Evolutionary conservation across 1,140 invertebrate species (phyloP).

Genomic region (Nebria ingens): DNA sequence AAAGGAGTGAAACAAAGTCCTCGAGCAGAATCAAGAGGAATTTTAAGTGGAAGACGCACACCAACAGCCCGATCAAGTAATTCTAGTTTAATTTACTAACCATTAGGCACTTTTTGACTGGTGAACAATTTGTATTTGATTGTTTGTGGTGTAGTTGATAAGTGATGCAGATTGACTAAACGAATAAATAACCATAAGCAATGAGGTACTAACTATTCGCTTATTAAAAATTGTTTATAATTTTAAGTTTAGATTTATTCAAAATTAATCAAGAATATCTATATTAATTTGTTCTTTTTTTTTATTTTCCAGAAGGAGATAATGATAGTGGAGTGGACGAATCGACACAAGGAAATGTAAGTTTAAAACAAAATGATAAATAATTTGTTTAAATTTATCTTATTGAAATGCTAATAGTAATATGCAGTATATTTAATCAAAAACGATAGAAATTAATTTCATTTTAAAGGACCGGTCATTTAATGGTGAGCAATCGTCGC

Average conservation of each 20-base stretch:
- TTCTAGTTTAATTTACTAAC: too few species aligned
- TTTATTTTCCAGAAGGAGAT: slow-evolving; percentile 57
- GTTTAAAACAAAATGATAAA: slow-evolving; percentile 22
- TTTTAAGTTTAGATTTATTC: slow-evolving; percentile 15
- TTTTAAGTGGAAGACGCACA: background rate
- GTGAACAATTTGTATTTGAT: too few species aligned
- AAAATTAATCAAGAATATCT: too few species aligned
- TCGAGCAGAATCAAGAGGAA: background rate
- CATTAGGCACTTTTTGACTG: too few species aligned
- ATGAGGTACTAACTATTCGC: too few species aligned
- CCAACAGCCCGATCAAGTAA: background rate
- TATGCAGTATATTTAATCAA: slow-evolving; percentile 8
- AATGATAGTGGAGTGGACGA: slow-evolving; percentile 70
- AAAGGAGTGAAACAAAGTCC: background rate
- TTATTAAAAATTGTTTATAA: background rate
- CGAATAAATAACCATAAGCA: too few species aligned
- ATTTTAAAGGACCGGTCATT: slow-evolving; percentile 35
- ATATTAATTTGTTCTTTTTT: slow-evolving; percentile 21
- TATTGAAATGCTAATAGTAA: background rate
- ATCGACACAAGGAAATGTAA: slow-evolving; percentile 63
- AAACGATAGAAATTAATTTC: background rate
- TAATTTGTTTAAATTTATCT: background rate
- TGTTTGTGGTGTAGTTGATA: too few species aligned
- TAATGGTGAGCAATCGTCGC: slow-evolving; percentile 50
- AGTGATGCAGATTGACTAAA: too few species aligned